Conservation (phyloP, 2,797 vertebrate species). For the Scolopax rusticola region DNA sequence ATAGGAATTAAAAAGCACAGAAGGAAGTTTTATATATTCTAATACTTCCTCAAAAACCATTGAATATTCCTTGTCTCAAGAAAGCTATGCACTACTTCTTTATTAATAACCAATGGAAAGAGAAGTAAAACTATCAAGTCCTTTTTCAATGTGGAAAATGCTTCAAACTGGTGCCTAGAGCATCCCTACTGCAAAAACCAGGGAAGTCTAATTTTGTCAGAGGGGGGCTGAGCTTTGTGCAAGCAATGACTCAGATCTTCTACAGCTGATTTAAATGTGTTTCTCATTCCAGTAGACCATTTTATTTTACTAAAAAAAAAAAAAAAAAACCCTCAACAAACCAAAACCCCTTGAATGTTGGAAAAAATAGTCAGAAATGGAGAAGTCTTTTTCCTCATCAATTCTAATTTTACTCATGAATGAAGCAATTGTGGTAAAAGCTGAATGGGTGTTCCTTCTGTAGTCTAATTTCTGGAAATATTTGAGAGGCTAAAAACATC, state of each 20-base stretch:
- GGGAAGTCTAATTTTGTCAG: neutral
- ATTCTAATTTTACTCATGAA: constrained; percentile 57
- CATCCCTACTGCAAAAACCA: neutral
- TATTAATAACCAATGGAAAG: neutral
- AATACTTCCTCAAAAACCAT: neutral
- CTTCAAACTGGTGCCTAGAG: neutral
- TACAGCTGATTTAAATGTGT: constrained; percentile 23
- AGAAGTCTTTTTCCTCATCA: neutral
- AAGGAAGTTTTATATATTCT: neutral
- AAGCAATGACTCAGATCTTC: constrained; percentile 3
- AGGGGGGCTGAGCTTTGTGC: neutral
- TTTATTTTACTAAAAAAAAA: neutral
- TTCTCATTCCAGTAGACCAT: neutral
- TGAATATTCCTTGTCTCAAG: neutral
- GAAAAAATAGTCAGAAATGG: constrained; percentile 15
- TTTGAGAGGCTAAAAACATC: constrained; percentile 37
- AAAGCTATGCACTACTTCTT: neutral
- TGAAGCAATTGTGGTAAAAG: constrained; percentile 55
- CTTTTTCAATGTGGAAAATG: neutral
- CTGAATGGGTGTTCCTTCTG: constrained; percentile 30
- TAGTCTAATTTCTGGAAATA: constrained; percentile 39
- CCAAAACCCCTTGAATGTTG: neutral
- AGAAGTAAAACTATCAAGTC: neutral
- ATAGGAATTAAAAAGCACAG: neutral
- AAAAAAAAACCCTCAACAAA: neutral